A percentile compares a stretch with the other conserved stretches of the same genome.
phyloP scores from a whole-genome alignment of 2,888 invertebrate genomes.

The Chymomyza amoena region DNA sequence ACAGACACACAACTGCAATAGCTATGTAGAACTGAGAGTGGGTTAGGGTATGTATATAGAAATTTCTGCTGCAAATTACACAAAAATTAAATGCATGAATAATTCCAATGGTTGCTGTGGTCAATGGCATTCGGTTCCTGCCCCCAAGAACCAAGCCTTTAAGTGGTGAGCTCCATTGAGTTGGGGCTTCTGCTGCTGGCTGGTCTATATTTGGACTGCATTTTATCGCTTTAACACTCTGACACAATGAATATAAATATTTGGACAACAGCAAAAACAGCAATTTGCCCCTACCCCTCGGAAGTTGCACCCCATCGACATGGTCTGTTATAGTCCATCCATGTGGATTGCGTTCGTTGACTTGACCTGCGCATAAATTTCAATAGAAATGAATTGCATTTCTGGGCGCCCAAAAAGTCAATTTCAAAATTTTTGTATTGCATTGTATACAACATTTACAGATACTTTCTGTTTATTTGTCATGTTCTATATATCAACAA shows the following conservation, averaged over 20 bases:
- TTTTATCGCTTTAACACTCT: slow-evolving; percentile 73
- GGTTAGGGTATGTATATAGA: slow-evolving; percentile 29
- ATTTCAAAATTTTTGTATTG: neutral
- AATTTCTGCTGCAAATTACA: slow-evolving; percentile 69
- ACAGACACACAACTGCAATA: slow-evolving; percentile 17
- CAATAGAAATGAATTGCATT: slow-evolving; percentile 64
- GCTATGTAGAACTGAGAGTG: neutral
- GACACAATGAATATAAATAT: slow-evolving; percentile 73
- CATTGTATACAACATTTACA: slow-evolving; percentile 9
- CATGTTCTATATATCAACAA: slow-evolving; percentile 24
- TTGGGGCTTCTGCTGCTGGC: slow-evolving; percentile 40
- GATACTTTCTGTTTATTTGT: slow-evolving; percentile 40
- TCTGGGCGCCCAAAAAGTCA: slow-evolving; percentile 16
- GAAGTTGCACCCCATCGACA: slow-evolving; percentile 23
- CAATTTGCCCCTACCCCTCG: slow-evolving; percentile 25
- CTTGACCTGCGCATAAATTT: slow-evolving; percentile 69
- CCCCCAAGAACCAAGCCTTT: slow-evolving; percentile 53
- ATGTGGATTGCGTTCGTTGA: slow-evolving; percentile 18
- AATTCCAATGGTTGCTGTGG: slow-evolving; percentile 73
- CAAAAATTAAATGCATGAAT: slow-evolving; percentile 72
- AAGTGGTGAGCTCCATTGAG: neutral
- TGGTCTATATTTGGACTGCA: slow-evolving; percentile 61
- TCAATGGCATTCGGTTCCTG: slow-evolving; percentile 34
- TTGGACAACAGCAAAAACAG: slow-evolving; percentile 70
- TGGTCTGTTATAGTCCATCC: neutral